Evolutionary conservation across 2,797 vertebrate genomes (phyloP), one percentile per base, ranked within the genome.

Genomic region (Hirundo rustica): DNA sequence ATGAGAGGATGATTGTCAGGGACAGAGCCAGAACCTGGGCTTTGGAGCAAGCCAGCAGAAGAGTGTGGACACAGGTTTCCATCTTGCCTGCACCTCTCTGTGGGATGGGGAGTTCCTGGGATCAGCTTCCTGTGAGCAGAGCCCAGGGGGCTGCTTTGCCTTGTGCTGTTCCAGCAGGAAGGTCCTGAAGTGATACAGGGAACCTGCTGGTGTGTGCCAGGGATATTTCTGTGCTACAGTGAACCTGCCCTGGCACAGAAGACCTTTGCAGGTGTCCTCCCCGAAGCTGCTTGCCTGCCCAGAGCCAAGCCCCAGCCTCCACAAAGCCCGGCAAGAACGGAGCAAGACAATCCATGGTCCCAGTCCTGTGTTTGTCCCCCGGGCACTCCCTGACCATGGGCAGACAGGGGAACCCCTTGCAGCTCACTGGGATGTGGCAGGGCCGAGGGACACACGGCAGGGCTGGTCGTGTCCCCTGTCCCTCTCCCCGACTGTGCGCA

Each of bases 361-460:
- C 3, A 3, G 2, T 42, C 64, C n/a, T 21, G 21, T 16, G 47
- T 22, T 48, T 5, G 3, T n/a, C 10, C 30, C 65, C 29, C 4
- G 29, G 32, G 44, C n/a, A 30, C 13, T 75, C 64, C 48, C 34
- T 62, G 7, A 3, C 42, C 27, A 3, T 2, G 4, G 47, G n/a
- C 57, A 34, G 36, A 11, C 13, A 5, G 12, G 11, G 23, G 25
- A 11, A 92, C 88, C 96, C 93, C 94, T 85, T 86, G 79, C 95
- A 93, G 96, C 92, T 97, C 96, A 89, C 83, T 86, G 95, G 95
- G 96, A 93, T 84, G 72, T 77, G 93, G 96, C 96, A 72, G 81
- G 86, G 92, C 96, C n/a, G 30, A 92, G 95, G 94, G 96, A 96
- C 95, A 95, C 89, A 45, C 19, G 79, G 84, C 61, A 53, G 91